Evolutionary conservation across 2,888 invertebrate species (phyloP).

Genomic region (Iselma pallidipennis): DNA sequence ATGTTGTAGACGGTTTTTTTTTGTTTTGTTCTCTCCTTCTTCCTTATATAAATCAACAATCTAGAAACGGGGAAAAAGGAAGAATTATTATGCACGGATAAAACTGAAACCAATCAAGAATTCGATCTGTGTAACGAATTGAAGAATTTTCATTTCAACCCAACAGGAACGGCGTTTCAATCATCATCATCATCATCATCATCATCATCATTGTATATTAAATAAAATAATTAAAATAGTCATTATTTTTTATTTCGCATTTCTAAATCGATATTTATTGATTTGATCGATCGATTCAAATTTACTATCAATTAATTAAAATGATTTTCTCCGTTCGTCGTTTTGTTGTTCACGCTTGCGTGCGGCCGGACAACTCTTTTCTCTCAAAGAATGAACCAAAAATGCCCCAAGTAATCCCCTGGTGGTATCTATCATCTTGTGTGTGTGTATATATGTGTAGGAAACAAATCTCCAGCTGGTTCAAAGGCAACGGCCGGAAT

Average conservation of each 20-base stretch:
- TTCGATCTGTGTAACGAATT: no score
- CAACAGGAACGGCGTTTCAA: constrained; percentile 8
- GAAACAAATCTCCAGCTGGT: background rate
- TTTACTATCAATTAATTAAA: constrained; percentile 18
- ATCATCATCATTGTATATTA: background rate
- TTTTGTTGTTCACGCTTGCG: constrained; percentile 7
- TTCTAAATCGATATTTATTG: background rate
- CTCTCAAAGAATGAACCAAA: no score
- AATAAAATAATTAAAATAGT: background rate
- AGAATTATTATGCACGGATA: no score
- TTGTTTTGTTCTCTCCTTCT: no score
- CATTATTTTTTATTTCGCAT: constrained; percentile 7
- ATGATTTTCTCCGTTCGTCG: constrained; percentile 13
- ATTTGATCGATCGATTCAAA: background rate
- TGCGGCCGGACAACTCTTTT: constrained; percentile 9
- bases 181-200: constrained; percentile 1
- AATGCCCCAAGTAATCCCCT: no score
- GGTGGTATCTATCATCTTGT: no score
- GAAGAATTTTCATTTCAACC: no score
- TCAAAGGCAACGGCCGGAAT: background rate
- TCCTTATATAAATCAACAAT: no score
- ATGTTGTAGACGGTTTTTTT: no score
- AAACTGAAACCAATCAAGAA: no score
- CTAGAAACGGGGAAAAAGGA: no score
- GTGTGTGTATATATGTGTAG: no score